Evolutionary conservation across 2,888 invertebrate species (phyloP).

Genomic region (Amphipoea lucens): DNA sequence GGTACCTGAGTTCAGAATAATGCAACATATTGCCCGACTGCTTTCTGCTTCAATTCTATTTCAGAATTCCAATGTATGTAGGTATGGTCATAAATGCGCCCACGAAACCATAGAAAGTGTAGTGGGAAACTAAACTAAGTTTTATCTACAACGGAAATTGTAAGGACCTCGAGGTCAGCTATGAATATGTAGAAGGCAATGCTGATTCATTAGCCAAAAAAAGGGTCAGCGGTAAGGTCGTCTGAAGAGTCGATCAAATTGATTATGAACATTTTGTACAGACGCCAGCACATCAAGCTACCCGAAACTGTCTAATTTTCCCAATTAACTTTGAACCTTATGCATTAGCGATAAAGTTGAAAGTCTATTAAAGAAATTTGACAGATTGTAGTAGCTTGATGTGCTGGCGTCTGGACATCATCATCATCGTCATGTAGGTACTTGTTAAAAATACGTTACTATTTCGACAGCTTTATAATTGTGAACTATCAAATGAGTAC

Average conservation of each 20-base stretch:
- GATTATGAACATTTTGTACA: background rate
- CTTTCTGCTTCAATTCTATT: slow-evolving; percentile 17
- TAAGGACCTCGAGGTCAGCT: background rate
- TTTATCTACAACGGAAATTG: slow-evolving; percentile 1
- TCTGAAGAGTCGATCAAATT: background rate
- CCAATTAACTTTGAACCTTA: no score
- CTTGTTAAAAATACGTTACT: background rate
- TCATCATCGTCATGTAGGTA: background rate
- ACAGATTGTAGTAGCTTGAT: no score
- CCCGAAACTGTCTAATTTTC: no score
- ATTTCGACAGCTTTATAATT: background rate
- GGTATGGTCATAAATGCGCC: slow-evolving; percentile 24
- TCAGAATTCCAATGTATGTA: background rate
- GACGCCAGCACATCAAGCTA: no score
- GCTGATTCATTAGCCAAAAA: background rate
- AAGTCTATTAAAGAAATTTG: no score
- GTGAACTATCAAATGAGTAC: background rate
- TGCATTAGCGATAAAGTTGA: no score
- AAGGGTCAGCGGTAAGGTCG: background rate
- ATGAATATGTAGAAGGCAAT: background rate
- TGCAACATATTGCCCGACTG: background rate
- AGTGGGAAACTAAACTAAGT: background rate
- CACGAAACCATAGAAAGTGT: slow-evolving; percentile 19
- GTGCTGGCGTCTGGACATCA: no score
- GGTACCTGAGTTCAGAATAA: background rate